These are phyloP conservation scores for Carassius gibelio DNA, from an alignment of 2,113 vertebrate species.

Conservation along the genomic window DNA sequence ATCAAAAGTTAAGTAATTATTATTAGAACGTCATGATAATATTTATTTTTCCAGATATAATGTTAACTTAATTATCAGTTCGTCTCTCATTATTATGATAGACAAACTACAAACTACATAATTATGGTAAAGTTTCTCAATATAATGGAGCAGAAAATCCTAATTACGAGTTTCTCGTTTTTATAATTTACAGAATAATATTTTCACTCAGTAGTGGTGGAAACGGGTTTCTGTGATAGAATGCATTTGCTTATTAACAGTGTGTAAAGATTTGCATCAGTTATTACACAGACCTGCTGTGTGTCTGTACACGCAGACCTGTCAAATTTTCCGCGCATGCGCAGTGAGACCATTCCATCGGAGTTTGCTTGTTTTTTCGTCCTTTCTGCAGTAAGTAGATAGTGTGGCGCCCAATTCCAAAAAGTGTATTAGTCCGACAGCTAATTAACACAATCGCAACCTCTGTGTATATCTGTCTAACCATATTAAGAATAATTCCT, in stretches of 20 bases:
- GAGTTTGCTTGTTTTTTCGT: background rate
- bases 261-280: background rate
- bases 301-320: too few relatives aligned
- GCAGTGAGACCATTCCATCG: background rate
- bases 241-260: background rate
- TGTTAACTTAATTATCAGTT: background rate
- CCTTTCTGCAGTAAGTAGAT: background rate
- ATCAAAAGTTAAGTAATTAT: background rate
- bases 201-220: background rate
- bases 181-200: background rate
- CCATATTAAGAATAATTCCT: background rate
- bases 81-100: background rate
- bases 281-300: background rate
- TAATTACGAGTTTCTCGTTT: background rate
- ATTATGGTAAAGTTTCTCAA: background rate
- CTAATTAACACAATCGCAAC: background rate
- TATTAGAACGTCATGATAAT: background rate
- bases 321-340: background rate
- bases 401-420: slow-evolving; percentile 13
- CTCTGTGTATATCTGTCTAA: background rate
- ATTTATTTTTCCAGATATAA: background rate
- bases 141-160: background rate
- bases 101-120: background rate
- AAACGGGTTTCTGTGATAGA: background rate
- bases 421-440: background rate